Base-by-base conservation (phyloP, 2,888 invertebrate species). In the Monopis laevigella region DNA sequence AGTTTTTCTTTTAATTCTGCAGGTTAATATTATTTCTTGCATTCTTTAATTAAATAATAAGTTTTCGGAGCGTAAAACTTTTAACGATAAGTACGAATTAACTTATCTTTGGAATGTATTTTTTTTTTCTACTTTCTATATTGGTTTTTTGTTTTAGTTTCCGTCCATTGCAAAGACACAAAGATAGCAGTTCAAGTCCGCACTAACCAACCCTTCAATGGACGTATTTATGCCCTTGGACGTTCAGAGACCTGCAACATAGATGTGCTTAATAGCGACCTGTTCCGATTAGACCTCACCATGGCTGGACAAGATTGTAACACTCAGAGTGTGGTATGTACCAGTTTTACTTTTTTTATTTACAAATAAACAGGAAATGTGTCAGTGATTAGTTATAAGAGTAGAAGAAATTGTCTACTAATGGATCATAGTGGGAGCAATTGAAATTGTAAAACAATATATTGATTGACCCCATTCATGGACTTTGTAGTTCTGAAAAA, bases 261-360 rank as follows among this genome's bases (percentile, higher is more conserved):
- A 48, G 95, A 95, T 64, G 94, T 96, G 13, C 87, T 91, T 58
- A 95, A 95, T 73, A 93, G 93, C 56, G 94, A 96, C 69, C 86
- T 92, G 47, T 96, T 96, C 86, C 85, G 94, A 52, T 83, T 96
- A 45, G 96, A 96, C 65, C 84, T 96, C 40, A 94, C 95, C 26
- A 93, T 96, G 92, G 90, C 85, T 47, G 96, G 96, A 29, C 95
- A 96, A 64, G 96, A 96, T 60, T 96, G 96, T 65, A 96, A 96
- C 66, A 96, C 96, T 12, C 96, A 96, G 73, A 93, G 94, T 62
- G 92, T 94, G 82, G 95, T 95, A 82, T 87, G 92, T 84, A 47
- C 7, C n/a, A n/a, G n/a, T n/a, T n/a, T n/a, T n/a, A n/a, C n/a
- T n/a, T n/a, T n/a, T n/a, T n/a, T n/a, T n/a, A n/a, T n/a, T n/a